Conservation (phyloP, 2,797 vertebrate species). For the Remorina albescens region DNA sequence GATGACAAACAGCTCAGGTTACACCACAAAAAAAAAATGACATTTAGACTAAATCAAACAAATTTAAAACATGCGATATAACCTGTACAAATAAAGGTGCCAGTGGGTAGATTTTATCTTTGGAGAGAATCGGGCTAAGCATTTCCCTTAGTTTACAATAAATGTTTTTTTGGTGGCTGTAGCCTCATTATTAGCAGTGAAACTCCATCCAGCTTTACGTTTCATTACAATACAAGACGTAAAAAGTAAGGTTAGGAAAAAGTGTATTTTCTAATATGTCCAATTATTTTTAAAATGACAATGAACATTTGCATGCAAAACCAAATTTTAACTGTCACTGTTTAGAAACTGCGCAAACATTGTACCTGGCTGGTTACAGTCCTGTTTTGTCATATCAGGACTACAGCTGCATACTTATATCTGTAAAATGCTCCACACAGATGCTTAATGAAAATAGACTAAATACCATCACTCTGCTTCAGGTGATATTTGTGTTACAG, state of each 20-base stretch:
- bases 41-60: too few relatives aligned
- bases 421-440: conserved; percentile 17
- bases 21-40: too few relatives aligned
- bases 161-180: too few relatives aligned
- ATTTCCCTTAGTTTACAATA: too few relatives aligned
- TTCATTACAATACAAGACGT: too few relatives aligned
- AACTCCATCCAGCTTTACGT: too few relatives aligned
- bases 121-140: neutral
- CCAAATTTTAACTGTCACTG: neutral
- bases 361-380: neutral
- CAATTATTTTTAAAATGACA: too few relatives aligned
- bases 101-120: neutral
- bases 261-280: too few relatives aligned
- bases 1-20: too few relatives aligned
- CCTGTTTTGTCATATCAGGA: conserved; percentile 32
- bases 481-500: conserved; percentile 22
- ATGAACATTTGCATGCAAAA: too few relatives aligned
- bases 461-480: neutral
- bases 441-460: conserved; percentile 36
- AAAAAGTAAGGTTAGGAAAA: too few relatives aligned
- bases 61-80: neutral
- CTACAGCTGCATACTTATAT: conserved; percentile 13
- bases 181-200: too few relatives aligned
- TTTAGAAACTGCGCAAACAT: neutral
- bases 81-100: neutral